phyloP scores from a whole-genome alignment of 2,113 vertebrate genomes.

The Podilymbus podiceps region DNA sequence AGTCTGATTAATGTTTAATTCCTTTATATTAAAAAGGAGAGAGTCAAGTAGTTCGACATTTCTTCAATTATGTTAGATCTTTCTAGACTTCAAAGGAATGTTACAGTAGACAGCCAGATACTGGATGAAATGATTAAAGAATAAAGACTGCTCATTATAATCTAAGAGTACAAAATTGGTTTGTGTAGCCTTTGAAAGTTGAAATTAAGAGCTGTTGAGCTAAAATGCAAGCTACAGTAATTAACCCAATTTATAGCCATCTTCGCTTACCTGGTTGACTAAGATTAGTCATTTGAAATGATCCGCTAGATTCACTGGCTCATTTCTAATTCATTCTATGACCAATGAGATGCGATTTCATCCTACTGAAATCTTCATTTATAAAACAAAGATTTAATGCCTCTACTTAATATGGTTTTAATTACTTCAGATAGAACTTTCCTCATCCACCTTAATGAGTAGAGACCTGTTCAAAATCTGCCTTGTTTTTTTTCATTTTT shows the following conservation, averaged over 20 bases:
- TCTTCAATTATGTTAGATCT: constrained; percentile 89
- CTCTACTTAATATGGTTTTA: constrained; percentile 22
- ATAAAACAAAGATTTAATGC: not conserved
- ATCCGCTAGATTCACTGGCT: constrained; percentile 71
- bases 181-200: constrained; percentile 85
- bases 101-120: constrained; percentile 83
- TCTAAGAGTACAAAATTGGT: constrained; percentile 86
- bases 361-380: constrained; percentile 11
- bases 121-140: constrained; percentile 83
- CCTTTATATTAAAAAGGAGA: constrained; percentile 82
- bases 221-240: constrained; percentile 82
- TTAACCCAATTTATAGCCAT: constrained; percentile 83
- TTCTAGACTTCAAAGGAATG: constrained; percentile 83
- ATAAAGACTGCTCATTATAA: constrained; percentile 86
- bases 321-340: constrained; percentile 62
- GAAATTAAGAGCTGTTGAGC: constrained; percentile 81
- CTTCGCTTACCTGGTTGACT: constrained; percentile 78
- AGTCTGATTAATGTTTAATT: constrained; percentile 87
- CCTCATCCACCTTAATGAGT: not conserved
- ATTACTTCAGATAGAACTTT: not conserved
- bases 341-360: constrained; percentile 30
- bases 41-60: constrained; percentile 87
- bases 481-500: not conserved
- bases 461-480: not conserved
- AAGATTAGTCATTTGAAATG: constrained; percentile 77